Evolutionary conservation across 64 coral and sea anemone species (phyloP), one percentile per base, ranked within the genome.

Genomic region (Dendrophyllia cribrosa): DNA sequence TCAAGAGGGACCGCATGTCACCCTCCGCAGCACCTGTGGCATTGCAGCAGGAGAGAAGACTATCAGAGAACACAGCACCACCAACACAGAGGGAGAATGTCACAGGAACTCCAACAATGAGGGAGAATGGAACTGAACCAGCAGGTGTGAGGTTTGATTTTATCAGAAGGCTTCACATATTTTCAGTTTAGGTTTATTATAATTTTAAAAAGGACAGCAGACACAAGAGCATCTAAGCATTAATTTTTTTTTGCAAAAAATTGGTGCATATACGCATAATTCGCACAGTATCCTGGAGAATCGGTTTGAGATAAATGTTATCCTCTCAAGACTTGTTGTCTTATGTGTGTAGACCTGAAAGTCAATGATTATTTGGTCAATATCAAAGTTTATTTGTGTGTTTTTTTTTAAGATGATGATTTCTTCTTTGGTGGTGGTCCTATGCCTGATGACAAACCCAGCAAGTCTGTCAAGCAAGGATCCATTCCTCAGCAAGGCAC

Each of bases 361-460:
- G 34, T 34, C 34, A 34, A 2, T 2, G 34, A 34, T 34, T 34
- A 34, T 34, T 0, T 2, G 53, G 12, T 12, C 7, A 9, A 3
- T 25, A 24, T 70, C 3, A 43, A 12, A 24, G 10, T 70, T 43
- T 21, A 26, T 23, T 70, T 70, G 53, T 56, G 7, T 56, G 0
- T 19, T 50, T 75, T n/a, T 9, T 45, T 7, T 64, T 10, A 22
- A 59, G 74, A 87, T 75, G 91, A 93, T 19, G 91, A 93, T 46
- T 93, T 70, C 34, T 93, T 93, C 80, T 93, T 93, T 51, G 91
- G 91, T 6, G 91, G 91, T 52, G 91, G 91, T 60, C 89, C 89
- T 84, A 24, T 20, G 43, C 34, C 89, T 0, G 89, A 91, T 49
- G 80, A 80, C n/a, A 84, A 84, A 67, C 44, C 80, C 43, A 83